These are phyloP conservation scores for Trinectes maculatus DNA, from an alignment of 2,113 vertebrate species.

Conservation along the genomic window DNA sequence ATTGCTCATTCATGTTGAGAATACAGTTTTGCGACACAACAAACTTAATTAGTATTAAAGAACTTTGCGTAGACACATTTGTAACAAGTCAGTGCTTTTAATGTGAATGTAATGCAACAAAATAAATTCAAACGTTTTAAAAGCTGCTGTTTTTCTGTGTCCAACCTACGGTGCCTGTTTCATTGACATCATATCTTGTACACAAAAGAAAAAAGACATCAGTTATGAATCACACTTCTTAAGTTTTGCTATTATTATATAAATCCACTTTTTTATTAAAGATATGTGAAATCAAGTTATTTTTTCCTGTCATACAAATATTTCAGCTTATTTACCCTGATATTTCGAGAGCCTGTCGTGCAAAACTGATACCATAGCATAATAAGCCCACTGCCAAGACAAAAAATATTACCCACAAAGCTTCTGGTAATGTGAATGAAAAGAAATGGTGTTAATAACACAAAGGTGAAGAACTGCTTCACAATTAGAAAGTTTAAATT, in stretches of 20 bases:
- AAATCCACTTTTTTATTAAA: too few species aligned
- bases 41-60: too few species aligned
- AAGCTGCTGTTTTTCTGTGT: slow-evolving; percentile 4
- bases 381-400: background rate
- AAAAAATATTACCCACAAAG: background rate
- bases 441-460: too few species aligned
- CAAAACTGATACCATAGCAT: background rate
- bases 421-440: background rate
- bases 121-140: slow-evolving; percentile 14
- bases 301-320: background rate
- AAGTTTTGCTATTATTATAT: background rate
- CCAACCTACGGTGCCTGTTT: background rate
- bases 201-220: background rate
- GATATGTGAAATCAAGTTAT: too few species aligned
- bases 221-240: slow-evolving; percentile 12
- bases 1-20: background rate
- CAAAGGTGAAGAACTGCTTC: too few species aligned
- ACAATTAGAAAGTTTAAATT: background rate
- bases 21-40: too few species aligned
- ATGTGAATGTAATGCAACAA: background rate
- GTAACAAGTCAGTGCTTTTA: background rate
- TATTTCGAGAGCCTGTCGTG: background rate
- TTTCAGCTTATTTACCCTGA: background rate
- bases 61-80: too few species aligned
- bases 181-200: background rate